These are phyloP conservation scores for Ectemnius cavifrons DNA, from an alignment of 2,888 invertebrate genomes.

Conservation along the genomic window DNA sequence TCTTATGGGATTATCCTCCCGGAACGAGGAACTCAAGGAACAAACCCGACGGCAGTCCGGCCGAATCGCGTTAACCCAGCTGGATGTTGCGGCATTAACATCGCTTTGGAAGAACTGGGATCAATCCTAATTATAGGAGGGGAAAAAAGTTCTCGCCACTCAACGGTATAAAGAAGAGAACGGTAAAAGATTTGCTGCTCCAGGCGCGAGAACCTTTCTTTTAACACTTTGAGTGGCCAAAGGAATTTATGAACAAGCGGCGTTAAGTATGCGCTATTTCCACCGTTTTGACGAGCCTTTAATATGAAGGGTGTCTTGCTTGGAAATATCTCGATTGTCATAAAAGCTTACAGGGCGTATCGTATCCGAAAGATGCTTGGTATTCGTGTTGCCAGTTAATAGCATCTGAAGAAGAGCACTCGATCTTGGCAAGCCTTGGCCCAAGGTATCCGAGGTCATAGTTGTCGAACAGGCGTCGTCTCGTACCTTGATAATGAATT, in stretches of 20 bases:
- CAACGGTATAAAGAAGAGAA: background rate
- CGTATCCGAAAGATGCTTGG: slow-evolving; percentile 10
- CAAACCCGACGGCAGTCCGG: slow-evolving; percentile 6
- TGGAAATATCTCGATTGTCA: background rate
- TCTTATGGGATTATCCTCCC: slow-evolving; percentile 22
- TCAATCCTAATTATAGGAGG: background rate
- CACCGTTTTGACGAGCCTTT: slow-evolving; percentile 1
- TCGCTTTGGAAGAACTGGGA: background rate
- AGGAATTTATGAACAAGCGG: too few relatives aligned
- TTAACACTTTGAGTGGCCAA: slow-evolving; percentile 3
- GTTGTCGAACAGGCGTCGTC: slow-evolving; percentile 12
- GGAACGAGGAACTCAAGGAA: slow-evolving; percentile 10
- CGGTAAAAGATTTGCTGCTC: too few relatives aligned
- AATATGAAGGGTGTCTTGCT: background rate
- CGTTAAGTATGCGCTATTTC: background rate
- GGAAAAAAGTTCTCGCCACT: background rate
- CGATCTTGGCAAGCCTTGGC: slow-evolving; percentile 24
- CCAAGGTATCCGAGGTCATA: slow-evolving; percentile 10
- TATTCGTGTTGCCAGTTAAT: slow-evolving; percentile 34
- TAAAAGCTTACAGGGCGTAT: background rate
- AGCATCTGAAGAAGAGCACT: slow-evolving; percentile 15
- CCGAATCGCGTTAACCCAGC: background rate
- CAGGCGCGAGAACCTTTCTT: too few relatives aligned
- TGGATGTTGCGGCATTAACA: background rate
- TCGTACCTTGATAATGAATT: slow-evolving; percentile 35